Base-by-base conservation (phyloP, 1,140 invertebrate genomes). In the Pseudachorutes palmiensis region DNA sequence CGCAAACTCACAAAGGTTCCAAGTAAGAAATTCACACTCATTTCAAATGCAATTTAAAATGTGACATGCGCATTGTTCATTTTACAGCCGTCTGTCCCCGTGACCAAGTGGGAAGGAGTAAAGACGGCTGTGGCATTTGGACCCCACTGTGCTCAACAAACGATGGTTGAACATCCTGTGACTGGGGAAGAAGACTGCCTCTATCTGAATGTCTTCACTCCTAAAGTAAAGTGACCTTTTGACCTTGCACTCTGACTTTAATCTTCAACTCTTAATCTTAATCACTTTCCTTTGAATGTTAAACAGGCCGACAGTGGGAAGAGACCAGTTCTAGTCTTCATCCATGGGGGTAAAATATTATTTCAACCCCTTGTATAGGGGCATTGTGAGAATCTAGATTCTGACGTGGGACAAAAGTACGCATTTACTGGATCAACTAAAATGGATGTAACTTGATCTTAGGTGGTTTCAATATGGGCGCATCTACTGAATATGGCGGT, bases 151-250 rank as follows among this genome's bases (percentile, higher is more conserved):
- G 36, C 36, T 45, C 36, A 45, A 45, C 36, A 45, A 12, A 9
- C 36, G 36, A 9, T 45, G 9, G 36, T 45, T 19, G 36, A 19
- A 45, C 19, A 9, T 9, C 9, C 9, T 12, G 9, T 19, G 19
- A 45, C 36, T 12, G 36, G 36, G 9, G 36, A 45, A 45, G 36
- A 45, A 45, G 36, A 45, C 36, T 45, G 36, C 19, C 36, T 45
- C 66, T 59, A 55, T 60, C 26, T 32, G 29, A 24, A 55, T 66
- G 33, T 71, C 66, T 30, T 63, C 65, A 2, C 48, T 33, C 36
- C 36, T 12, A 45, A 45, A 19, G 32, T 67, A 67, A 12, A n/a
- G n/a, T n/a, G n/a, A n/a, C n/a, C n/a, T n/a, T n/a, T n/a, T n/a
- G n/a, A n/a, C n/a, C n/a, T n/a, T n/a, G n/a, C n/a, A n/a, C n/a